Evolutionary conservation across 2,888 invertebrate genomes (phyloP).

Genomic region (Cataglyphis cursor): DNA sequence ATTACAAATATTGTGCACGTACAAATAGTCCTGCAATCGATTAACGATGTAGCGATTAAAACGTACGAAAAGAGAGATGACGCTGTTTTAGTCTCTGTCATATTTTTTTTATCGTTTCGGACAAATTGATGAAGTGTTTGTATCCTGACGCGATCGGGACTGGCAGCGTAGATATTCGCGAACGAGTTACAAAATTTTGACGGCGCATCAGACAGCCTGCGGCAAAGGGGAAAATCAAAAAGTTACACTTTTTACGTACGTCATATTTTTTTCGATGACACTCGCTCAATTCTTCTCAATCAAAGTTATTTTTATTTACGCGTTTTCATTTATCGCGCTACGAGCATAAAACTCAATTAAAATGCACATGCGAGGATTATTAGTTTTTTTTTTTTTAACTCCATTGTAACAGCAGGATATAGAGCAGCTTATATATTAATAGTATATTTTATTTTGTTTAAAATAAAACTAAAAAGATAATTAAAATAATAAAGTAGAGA

Average conservation of each 20-base stretch:
- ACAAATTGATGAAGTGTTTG: constrained; percentile 45
- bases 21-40: constrained; percentile 40
- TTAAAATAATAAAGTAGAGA: background rate
- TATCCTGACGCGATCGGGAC: constrained; percentile 29
- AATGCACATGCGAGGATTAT: constrained; percentile 9
- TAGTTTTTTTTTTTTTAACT: background rate
- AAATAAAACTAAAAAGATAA: background rate
- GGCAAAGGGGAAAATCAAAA: constrained; percentile 50
- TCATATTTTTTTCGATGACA: constrained; percentile 55
- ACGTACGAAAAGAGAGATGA: background rate
- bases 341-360: constrained; percentile 19
- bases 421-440: background rate
- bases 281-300: constrained; percentile 47
- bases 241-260: constrained; percentile 49
- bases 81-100: constrained; percentile 34
- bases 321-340: constrained; percentile 38
- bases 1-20: constrained; percentile 34
- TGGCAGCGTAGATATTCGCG: constrained; percentile 21
- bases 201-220: constrained; percentile 22
- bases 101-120: constrained; percentile 22
- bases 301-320: constrained; percentile 45
- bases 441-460: background rate
- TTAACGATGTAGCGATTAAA: constrained; percentile 37
- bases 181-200: constrained; percentile 39
- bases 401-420: background rate